Evolutionary conservation across 2,888 invertebrate species (phyloP).

Genomic region (Ischnura elegans): DNA sequence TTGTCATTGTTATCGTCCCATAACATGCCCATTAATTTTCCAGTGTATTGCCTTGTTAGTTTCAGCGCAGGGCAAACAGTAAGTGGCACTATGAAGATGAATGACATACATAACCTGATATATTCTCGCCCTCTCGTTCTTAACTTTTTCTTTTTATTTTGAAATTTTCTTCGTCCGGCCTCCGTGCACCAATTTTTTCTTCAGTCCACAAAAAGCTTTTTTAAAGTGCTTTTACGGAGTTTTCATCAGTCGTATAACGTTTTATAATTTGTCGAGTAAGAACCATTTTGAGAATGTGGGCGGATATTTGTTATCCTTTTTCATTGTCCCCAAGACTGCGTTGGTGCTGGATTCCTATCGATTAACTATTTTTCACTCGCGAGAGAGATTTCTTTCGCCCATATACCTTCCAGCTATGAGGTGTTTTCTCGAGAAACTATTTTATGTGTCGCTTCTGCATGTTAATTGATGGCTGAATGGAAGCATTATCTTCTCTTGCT

Average conservation of each 20-base stretch:
- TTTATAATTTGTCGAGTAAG: no score
- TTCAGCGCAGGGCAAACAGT: neutral
- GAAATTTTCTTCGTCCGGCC: neutral
- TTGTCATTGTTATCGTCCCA: neutral
- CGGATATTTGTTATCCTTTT: no score
- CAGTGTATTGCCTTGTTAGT: neutral
- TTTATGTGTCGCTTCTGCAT: neutral
- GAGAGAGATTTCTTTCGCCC: neutral
- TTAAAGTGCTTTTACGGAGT: no score
- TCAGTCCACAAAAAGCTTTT: neutral
- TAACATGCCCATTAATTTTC: neutral
- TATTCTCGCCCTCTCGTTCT: no score
- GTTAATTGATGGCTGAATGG: neutral
- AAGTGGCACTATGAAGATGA: neutral
- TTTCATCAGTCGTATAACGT: no score
- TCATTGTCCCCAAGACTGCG: no score
- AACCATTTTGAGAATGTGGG: no score
- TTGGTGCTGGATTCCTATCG: no score
- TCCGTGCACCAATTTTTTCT: neutral
- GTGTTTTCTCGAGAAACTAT: neutral
- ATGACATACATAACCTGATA: no score
- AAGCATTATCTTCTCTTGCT: neutral
- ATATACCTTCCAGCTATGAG: neutral
- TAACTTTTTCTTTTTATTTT: no score
- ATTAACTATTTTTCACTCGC: neutral